phyloP scores from a whole-genome alignment of 2,888 invertebrate genomes.

The Malthinus seriepunctatus region DNA sequence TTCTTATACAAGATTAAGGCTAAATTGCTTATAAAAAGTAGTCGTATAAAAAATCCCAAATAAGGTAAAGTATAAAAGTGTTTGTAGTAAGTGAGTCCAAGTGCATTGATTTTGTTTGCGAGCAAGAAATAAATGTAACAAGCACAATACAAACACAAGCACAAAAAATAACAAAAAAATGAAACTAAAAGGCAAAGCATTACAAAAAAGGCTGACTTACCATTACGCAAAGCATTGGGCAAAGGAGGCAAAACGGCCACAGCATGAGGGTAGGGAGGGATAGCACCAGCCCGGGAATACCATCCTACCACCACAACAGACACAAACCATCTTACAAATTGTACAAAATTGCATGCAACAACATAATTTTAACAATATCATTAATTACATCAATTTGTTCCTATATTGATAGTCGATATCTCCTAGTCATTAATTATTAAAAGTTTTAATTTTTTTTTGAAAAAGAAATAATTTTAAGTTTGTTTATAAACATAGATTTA shows the following conservation, averaged over 20 bases:
- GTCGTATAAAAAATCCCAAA: too few relatives aligned
- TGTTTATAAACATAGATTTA: too few relatives aligned
- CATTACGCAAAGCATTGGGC: constrained; percentile 55
- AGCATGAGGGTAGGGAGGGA: constrained; percentile 60
- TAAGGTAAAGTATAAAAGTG: too few relatives aligned
- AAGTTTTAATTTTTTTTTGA: background rate
- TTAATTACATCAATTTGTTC: too few relatives aligned
- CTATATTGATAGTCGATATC: too few relatives aligned
- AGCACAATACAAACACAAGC: background rate
- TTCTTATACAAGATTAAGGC: too few relatives aligned
- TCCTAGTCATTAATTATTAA: too few relatives aligned
- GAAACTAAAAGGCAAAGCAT: constrained; percentile 7
- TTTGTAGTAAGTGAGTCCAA: background rate
- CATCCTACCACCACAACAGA: constrained; percentile 51
- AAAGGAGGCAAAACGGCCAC: constrained; percentile 66
- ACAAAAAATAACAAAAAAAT: constrained; percentile 7
- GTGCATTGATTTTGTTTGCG: background rate
- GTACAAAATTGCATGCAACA: constrained; percentile 11
- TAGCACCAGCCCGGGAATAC: constrained; percentile 52
- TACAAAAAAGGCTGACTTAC: constrained; percentile 42
- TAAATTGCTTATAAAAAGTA: too few relatives aligned
- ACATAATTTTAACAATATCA: background rate
- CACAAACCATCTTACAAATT: constrained; percentile 26
- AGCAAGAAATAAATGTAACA: too few relatives aligned
- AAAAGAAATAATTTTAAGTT: too few relatives aligned